A percentile compares a stretch with the other conserved stretches of the same genome.
Evolutionary conservation across 2,888 invertebrate species (phyloP).

Genomic region (Drosophila algonquin): DNA sequence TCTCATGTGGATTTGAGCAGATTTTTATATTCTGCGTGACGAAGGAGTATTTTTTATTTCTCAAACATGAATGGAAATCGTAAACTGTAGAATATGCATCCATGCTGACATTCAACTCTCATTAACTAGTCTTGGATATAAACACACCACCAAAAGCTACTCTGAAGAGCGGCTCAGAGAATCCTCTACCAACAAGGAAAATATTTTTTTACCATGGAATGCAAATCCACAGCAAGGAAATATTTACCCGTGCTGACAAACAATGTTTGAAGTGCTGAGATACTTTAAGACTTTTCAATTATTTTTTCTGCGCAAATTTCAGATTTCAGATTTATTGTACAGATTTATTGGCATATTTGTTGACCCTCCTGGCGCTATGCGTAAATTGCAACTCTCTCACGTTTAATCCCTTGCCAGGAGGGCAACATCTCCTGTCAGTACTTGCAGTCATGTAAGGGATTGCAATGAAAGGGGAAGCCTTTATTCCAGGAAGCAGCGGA

Average conservation of each 20-base stretch:
- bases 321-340: conserved; percentile 21
- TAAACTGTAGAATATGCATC: conserved; percentile 16
- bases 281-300: not conserved
- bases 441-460: conserved; percentile 18
- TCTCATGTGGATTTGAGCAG: conserved; percentile 14
- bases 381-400: not conserved
- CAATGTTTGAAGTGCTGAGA: too few relatives aligned
- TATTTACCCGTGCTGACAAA: too few relatives aligned
- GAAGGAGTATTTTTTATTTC: conserved; percentile 38
- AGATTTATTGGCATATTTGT: conserved; percentile 15
- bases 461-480: conserved; percentile 6
- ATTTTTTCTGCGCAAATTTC: not conserved
- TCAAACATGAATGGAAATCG: conserved; percentile 40
- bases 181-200: too few relatives aligned
- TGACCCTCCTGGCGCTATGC: conserved; percentile 14
- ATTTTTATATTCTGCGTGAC: conserved; percentile 40
- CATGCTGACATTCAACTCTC: conserved; percentile 12
- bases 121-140: not conserved
- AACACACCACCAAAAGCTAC: not conserved
- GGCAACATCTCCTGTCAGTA: conserved; percentile 9
- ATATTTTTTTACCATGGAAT: too few relatives aligned
- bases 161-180: too few relatives aligned
- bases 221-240: too few relatives aligned
- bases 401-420: not conserved
- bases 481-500: conserved; percentile 39